phyloP scores from a whole-genome alignment of 2,888 invertebrate species.

The Elegia similella region DNA sequence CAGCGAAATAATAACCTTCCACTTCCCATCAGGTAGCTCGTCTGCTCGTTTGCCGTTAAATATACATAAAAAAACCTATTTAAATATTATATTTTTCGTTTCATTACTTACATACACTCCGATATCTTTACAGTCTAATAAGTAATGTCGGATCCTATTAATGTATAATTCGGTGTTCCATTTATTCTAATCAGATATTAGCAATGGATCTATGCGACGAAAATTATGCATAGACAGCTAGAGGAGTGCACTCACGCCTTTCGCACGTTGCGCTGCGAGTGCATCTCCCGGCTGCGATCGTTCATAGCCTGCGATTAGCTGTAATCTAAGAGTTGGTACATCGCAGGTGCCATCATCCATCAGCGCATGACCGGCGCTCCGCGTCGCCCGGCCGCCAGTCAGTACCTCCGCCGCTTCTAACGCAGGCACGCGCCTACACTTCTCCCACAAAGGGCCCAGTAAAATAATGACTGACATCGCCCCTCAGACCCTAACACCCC shows the following conservation, averaged over 20 bases:
- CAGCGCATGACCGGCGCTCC: conserved; percentile 71
- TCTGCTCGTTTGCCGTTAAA: too few species aligned
- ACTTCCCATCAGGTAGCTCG: too few species aligned
- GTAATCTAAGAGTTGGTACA: conserved; percentile 48
- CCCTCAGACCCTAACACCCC: conserved; percentile 38
- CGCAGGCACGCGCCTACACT: conserved; percentile 41
- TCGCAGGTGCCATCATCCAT: conserved; percentile 38
- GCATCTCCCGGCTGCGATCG: conserved; percentile 26
- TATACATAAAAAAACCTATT: too few species aligned
- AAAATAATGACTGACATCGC: conserved; percentile 51
- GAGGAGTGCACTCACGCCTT: background rate
- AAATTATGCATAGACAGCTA: background rate
- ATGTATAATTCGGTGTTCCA: too few species aligned
- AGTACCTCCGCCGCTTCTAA: conserved; percentile 54
- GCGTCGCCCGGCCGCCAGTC: conserved; percentile 50
- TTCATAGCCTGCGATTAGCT: conserved; percentile 52
- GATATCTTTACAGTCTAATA: too few species aligned
- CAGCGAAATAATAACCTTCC: too few species aligned
- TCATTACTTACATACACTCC: too few species aligned
- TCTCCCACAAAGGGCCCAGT: conserved; percentile 26
- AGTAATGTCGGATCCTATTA: too few species aligned
- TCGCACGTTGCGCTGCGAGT: background rate
- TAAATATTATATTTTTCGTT: too few species aligned
- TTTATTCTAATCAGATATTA: too few species aligned
- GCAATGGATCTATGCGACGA: too few species aligned